These are phyloP conservation scores for Cardiocondyla obscurior DNA, from an alignment of 1,140 invertebrate species.

Conservation along the genomic window DNA sequence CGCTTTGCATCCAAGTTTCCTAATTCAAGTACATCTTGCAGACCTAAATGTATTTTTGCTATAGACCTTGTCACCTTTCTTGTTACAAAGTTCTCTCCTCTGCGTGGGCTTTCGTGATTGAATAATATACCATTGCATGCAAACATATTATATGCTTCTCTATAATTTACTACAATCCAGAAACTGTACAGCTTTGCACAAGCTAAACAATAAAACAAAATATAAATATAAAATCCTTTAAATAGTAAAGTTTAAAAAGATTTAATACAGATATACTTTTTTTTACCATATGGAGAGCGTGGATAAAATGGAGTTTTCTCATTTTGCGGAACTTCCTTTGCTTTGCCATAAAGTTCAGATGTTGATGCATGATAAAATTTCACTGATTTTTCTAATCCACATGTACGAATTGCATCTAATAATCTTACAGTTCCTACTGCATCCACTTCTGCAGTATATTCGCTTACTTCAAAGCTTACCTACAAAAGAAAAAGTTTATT, in stretches of 20 bases:
- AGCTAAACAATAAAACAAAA: conserved; percentile 86
- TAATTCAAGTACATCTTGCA: conserved; percentile 94
- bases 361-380: conserved; percentile 99
- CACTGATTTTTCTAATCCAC: conserved; percentile 92
- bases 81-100: conserved; percentile 99
- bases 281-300: conserved; percentile 98
- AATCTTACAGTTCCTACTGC: conserved; percentile 98
- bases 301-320: conserved; percentile 99
- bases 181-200: conserved; percentile 99
- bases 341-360: conserved; percentile 99
- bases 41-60: conserved; percentile 96
- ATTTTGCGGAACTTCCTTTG: conserved; percentile 97
- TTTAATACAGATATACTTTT: background rate
- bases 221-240: conserved; percentile 2
- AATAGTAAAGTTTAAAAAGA: too few species aligned
- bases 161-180: conserved; percentile 99
- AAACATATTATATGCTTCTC: conserved; percentile 99
- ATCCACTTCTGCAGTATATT: conserved; percentile 99
- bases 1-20: conserved; percentile 98
- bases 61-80: conserved; percentile 99
- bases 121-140: conserved; percentile 99
- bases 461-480: conserved; percentile 98
- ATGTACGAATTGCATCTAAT: conserved; percentile 97
- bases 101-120: conserved; percentile 99
- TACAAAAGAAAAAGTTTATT: conserved; percentile 71